Conservation (phyloP, 2,797 vertebrate genomes). For the Eulemur mongoz region DNA sequence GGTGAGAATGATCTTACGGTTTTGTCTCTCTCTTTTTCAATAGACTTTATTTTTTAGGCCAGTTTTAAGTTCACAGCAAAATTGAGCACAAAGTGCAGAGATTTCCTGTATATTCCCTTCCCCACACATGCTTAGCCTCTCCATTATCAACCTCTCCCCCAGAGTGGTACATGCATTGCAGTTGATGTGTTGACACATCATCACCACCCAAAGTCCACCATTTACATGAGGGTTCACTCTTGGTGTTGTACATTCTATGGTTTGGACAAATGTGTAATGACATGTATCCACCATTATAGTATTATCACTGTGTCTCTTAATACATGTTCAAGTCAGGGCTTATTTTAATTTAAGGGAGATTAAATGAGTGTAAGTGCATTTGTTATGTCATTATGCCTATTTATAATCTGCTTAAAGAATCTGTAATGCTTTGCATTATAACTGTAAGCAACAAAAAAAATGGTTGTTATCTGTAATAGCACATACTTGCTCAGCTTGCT, state of each 20-base stretch:
- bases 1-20: not conserved
- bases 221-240: not conserved
- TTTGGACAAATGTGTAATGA: not conserved
- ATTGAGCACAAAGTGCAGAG: not conserved
- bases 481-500: not conserved
- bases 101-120: not conserved
- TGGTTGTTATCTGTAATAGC: not conserved
- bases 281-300: fast-evolving
- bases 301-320: not conserved
- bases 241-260: not conserved
- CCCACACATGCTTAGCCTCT: fast-evolving
- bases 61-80: not conserved
- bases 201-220: not conserved
- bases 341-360: not conserved
- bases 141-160: not conserved
- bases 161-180: not conserved
- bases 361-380: not conserved
- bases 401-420: not conserved
- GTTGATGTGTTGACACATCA: fast-evolving
- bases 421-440: not conserved
- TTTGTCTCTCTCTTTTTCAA: not conserved
- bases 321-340: not conserved
- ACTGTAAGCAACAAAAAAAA: not conserved
- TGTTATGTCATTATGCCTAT: not conserved
- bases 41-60: not conserved